Base-by-base conservation (phyloP, 2,888 invertebrate genomes). In the Dicycla oo region DNA sequence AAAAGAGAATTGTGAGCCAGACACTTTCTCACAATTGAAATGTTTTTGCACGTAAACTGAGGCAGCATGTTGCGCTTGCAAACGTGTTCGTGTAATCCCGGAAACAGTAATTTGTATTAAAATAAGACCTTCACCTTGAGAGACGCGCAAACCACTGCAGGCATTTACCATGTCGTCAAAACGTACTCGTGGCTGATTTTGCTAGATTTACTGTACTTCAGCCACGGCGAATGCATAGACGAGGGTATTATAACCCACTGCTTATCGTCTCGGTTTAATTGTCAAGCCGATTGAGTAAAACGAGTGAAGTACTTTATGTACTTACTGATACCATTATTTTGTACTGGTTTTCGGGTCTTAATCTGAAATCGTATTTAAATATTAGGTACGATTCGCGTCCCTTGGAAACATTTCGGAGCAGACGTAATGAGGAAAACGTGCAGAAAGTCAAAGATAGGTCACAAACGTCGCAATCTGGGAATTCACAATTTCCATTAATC, bases 91-190 rank as follows among this genome's bases (percentile, higher is more conserved):
- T 15, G 38, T 62, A 58, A 40, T 57, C 34, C 60, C 51, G 81
- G 82, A 71, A 81, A 65, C 54, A 26, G 45, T 60, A 13, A 57
- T 71, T 67, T 53, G n/a, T 54, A 23, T 68, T 61, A n/a, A 63
- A 78, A 61, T 51, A 43, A 30, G 26, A 62, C 57, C 74, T 66
- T 80, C 66, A 79, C 68, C 83, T 82, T 80, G 83, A 54, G 26
- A 57, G 78, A 23, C 45, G 51, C 49, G 40, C 66, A 63, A 69
- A 73, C 69, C 51, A 60, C 40, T 47, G 34, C n/a, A 49, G n/a
- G 45, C 49, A 69, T 56, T 69, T 26, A 51, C 11, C 30, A 63
- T 20, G 38, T 69, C 62, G 49, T 66, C 62, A 58, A 8, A 20
- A 57, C 34, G 26, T 15, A 34, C n/a, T 15, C 43, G 34, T 30